Conservation (phyloP, 2,888 invertebrate species). For the Synergus umbraculus region DNA sequence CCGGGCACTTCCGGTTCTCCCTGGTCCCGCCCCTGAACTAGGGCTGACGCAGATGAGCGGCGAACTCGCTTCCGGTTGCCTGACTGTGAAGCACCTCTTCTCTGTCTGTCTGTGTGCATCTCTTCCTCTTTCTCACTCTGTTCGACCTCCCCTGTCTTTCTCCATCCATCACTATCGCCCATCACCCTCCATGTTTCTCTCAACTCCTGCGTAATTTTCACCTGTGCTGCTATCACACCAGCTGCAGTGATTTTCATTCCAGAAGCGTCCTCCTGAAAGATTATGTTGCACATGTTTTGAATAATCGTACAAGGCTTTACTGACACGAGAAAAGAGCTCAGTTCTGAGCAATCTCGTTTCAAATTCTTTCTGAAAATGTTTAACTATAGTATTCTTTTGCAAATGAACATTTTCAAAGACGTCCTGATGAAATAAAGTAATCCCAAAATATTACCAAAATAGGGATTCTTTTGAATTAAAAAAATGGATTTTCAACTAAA, state of each 20-base stretch:
- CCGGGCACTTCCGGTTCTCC: constrained; percentile 80
- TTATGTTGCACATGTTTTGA: constrained; percentile 36
- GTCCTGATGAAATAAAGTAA: no score
- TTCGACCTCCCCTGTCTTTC: constrained; percentile 17
- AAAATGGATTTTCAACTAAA: no score
- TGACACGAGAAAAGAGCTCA: neutral
- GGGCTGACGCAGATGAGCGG: constrained; percentile 70
- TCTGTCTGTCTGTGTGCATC: constrained; percentile 18
- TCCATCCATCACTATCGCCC: constrained; percentile 5
- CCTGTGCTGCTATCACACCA: constrained; percentile 24
- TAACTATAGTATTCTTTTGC: neutral
- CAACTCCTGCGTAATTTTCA: constrained; percentile 36
- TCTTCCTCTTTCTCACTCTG: constrained; percentile 14
- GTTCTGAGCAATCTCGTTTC: neutral
- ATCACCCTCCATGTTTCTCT: neutral
- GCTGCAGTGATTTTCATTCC: constrained; percentile 37
- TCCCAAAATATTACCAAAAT: no score
- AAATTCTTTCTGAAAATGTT: neutral
- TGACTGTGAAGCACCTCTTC: constrained; percentile 39
- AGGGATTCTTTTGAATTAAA: no score
- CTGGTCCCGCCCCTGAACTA: constrained; percentile 60
- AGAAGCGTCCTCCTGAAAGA: constrained; percentile 32
- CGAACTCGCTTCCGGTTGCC: constrained; percentile 71
- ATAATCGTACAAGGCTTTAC: constrained; percentile 4
- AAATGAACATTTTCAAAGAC: no score